Conservation (phyloP, 2,797 vertebrate genomes). For the Sebastes itinus region DNA sequence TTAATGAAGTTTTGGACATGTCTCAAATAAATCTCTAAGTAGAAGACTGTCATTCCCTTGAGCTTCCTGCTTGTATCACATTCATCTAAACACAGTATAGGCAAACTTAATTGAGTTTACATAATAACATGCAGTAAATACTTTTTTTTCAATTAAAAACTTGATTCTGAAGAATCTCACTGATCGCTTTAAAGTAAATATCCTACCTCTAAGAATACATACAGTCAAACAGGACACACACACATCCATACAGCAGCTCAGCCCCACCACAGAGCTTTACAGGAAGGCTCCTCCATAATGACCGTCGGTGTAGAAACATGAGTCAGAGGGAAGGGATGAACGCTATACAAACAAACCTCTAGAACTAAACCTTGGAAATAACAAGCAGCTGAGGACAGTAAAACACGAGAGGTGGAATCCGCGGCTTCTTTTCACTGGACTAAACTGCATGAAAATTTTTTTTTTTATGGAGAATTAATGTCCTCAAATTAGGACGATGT, state of each 20-base stretch:
- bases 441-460: neutral
- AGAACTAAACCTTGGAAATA: constrained; percentile 28
- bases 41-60: neutral
- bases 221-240: neutral
- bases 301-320: constrained; percentile 40
- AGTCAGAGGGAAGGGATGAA: constrained; percentile 49
- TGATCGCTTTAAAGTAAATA: neutral
- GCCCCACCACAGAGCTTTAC: constrained; percentile 37
- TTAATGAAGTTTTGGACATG: constrained; percentile 41
- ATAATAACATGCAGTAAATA: neutral
- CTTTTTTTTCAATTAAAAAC: neutral
- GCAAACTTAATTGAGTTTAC: neutral
- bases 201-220: neutral
- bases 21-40: constrained; percentile 25
- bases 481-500: neutral
- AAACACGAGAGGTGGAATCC: constrained; percentile 10
- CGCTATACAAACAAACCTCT: constrained; percentile 49
- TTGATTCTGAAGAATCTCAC: neutral
- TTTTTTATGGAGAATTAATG: neutral
- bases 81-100: neutral
- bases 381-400: constrained; percentile 41
- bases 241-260: neutral
- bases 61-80: neutral
- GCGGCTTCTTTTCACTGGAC: neutral
- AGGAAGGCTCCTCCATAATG: constrained; percentile 41